Base-by-base conservation (phyloP, 2,797 vertebrate genomes). In the Esox masquinongy region DNA sequence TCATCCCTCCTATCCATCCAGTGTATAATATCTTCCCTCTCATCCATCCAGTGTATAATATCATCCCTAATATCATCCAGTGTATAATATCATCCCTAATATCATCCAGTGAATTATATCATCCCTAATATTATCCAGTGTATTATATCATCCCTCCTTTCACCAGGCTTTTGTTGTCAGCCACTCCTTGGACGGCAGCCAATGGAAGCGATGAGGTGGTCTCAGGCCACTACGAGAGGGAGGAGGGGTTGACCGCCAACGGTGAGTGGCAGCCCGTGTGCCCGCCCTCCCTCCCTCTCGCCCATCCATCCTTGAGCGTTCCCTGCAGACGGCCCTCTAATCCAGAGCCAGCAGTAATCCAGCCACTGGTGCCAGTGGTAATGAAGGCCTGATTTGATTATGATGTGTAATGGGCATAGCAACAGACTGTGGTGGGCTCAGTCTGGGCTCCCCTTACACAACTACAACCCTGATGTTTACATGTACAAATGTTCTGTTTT, bases 311-410 rank as follows among this genome's bases (percentile, higher is more conserved):
- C 79, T 82, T 71, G 67, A 82, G 78, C 82, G 81, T 82, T 80
- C 76, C 5, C 76, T 50, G 79, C 83, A 43, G 68, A 77, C 74
- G 22, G 84, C 69, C 72, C 26, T 86, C 66, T 85, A 87, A 88
- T 90, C 88, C 85, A 80, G 72, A 75, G 77, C 31, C 77, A 84
- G 84, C 83, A 80, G 68, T 87, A 88, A 91, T 89, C 83, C 84
- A 61, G 86, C 84, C 87, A 80, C 84, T 68, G 80, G 86, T 90
- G 87, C 82, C 83, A 49, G 72, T 81, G 82, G 81, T 89, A 88
- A 88, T 88, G 82, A 79, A 78, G 89, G 75, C 88, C 88, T 89
- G 81, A 90, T 89, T 91, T 90, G 80, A 89, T 92, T 89, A 88
- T 82, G 80, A 83, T 84, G 87, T 86, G 86, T 88, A 89, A 91